Evolutionary conservation across 2,113 vertebrate species (phyloP).

Genomic region (Sturnus vulgaris): DNA sequence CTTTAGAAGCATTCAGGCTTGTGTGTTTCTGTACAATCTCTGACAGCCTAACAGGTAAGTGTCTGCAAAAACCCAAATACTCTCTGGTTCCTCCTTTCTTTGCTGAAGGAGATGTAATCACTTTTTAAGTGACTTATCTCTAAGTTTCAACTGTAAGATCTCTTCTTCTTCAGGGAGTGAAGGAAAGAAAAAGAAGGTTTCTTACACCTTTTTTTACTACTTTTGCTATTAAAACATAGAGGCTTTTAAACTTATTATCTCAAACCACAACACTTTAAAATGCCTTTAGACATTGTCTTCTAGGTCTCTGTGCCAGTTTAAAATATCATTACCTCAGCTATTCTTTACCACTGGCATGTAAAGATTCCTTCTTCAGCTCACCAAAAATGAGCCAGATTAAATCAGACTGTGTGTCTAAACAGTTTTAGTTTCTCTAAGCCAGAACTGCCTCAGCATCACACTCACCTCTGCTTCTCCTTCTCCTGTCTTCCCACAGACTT

Average conservation of each 20-base stretch:
- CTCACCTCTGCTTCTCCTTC: background rate
- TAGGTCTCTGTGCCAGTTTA: background rate
- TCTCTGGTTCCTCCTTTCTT: background rate
- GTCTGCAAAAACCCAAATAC: background rate
- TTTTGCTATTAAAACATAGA: background rate
- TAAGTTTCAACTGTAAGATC: background rate
- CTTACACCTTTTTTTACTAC: background rate
- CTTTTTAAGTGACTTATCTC: background rate
- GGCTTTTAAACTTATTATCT: background rate
- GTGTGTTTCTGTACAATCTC: background rate
- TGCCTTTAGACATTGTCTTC: background rate
- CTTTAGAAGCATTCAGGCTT: background rate
- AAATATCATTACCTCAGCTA: background rate
- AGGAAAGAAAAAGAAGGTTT: background rate
- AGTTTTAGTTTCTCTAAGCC: background rate
- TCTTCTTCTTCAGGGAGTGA: background rate
- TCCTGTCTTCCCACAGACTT: background rate
- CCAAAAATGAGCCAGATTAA: background rate
- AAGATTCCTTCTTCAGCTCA: background rate
- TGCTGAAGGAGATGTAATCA: background rate
- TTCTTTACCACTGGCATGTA: background rate
- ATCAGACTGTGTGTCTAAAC: background rate
- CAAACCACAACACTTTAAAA: background rate
- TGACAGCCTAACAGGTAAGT: background rate
- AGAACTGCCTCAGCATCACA: background rate